Evolutionary conservation across 1,140 invertebrate species (phyloP), one percentile per base, ranked within the genome.

Genomic region (Ooceraea biroi): DNA sequence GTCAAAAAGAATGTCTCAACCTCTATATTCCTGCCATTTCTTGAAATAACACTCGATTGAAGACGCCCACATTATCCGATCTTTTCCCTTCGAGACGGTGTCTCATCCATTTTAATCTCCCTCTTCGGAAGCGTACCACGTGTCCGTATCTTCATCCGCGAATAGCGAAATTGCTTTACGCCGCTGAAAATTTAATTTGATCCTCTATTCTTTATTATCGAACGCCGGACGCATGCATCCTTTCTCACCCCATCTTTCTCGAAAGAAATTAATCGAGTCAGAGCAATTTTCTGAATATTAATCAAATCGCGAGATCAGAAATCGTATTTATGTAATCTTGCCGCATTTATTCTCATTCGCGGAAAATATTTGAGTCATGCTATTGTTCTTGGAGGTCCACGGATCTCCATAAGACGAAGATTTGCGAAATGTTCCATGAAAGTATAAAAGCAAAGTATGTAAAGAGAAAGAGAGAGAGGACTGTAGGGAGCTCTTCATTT

Each of bases 21-120:
- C 27, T 73, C 22, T 17, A 57, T 71, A 77, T 69, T 87, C 63
- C 69, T 36, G 36, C 48, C 46, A 84, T 55, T 63, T 76, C 27
- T 14, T 44, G 14, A 11, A 58, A 71, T 85, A 58, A 27, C 78
- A 65, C 25, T 61, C 27, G 41, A 72, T 22, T 17, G 19, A 27
- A 80, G 50, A 50, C 36, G 52, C 19, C 46, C 65, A 73, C 25
- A 57, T 73, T 87, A 61, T 14, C 27, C 14, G 50, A 71, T 58
- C 30, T 48, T 17, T 74, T 36, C 36, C 66, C 55, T 41, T 52
- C 48, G 30, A 19, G 50, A 27, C 41, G 44, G 30, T 78, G 65
- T 78, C 86, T 88, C 87, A 88, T 88, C 78, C 86, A 88, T 88
- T 88, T 88, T 88, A 88, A 88, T 88, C 82, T 68, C 22, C 22